Percentiles rank a stretch among this genome's conserved stretches.
Conservation (phyloP, 2,797 vertebrate genomes). For the Anabas testudineus region DNA sequence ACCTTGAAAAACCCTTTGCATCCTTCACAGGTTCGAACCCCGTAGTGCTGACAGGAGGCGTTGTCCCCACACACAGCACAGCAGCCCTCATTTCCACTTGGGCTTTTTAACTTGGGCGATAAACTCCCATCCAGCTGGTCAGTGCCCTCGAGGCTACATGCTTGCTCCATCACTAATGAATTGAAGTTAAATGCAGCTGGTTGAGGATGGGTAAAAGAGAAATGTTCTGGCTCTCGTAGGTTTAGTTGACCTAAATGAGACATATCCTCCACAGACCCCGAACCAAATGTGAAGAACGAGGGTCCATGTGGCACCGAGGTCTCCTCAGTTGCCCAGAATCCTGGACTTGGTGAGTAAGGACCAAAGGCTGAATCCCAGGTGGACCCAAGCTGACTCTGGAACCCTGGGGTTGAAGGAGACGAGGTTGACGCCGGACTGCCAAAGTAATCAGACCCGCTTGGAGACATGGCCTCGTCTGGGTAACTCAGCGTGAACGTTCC, state of each 20-base stretch:
- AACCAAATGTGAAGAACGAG: conserved; percentile 87
- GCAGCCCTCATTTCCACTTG: conserved; percentile 87
- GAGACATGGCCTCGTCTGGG: conserved; percentile 89
- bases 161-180: conserved; percentile 79
- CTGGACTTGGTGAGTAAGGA: conserved; percentile 87
- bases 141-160: conserved; percentile 14
- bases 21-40: conserved; percentile 93
- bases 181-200: conserved; percentile 75
- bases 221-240: conserved; percentile 75
- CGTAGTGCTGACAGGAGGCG: conserved; percentile 96
- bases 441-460: conserved; percentile 92
- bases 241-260: conserved; percentile 69
- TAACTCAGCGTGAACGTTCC: conserved; percentile 87
- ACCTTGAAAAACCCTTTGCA: conserved; percentile 94
- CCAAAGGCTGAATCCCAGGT: conserved; percentile 91
- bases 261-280: conserved; percentile 69
- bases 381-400: conserved; percentile 85
- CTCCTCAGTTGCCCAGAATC: conserved; percentile 90
- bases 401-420: conserved; percentile 89
- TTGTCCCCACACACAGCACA: conserved; percentile 96
- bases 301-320: conserved; percentile 77
- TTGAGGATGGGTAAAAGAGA: conserved; percentile 64
- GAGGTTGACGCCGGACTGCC: conserved; percentile 90
- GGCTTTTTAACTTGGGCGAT: conserved; percentile 71
- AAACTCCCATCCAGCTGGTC: conserved; percentile 64